Evolutionary conservation across 2,797 vertebrate genomes (phyloP), one percentile per base, ranked within the genome.

Genomic region (Lycodopsis pacificus): DNA sequence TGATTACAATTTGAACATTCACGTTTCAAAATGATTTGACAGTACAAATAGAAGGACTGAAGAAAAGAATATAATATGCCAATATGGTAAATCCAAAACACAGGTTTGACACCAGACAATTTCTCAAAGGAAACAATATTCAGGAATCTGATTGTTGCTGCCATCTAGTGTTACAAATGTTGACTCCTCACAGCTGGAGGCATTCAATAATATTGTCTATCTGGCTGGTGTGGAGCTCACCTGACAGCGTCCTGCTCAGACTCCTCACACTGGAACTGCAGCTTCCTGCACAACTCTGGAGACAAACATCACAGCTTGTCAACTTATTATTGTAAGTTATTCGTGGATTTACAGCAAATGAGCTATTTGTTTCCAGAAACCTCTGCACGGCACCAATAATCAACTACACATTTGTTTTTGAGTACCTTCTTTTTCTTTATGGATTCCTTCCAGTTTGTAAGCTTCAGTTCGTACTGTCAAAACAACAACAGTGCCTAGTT

Each of bases 351-450:
- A 34, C 10, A 46, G 25, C 19, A 44, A 30, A 54, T n/a, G 10
- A 20, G 4, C 36, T n/a, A 27, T 34, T 6, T 59, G 46, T 53
- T 48, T 51, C 8, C 14, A 62, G 25, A 62, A 19, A 54, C 1
- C 7, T 30, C 22, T 7, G 14, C 17, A 53, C 32, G 27, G 7
- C 19, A 58, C 42, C 11, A 58, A 22, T 3, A 53, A 44, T 42
- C 4, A 65, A 53, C 34, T 19, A 30, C 2, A 46, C 2, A 36
- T 22, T 7, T 20, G 2, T 42, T 49, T 82, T 6, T n/a, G 20
- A 27, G 2, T 86, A 96, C 95, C 95, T 94, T 95, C 88, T 90
- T 92, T 96, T 82, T 94, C 92, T 81, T 89, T 91, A 15, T 81
- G 62, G 25, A 65, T 81, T 78, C n/a, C 84, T 64, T 95, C 91